A percentile compares a stretch with the other conserved stretches of the same genome.
phyloP scores from a whole-genome alignment of 2,888 invertebrate genomes.

The Drosophila hamatofila region DNA sequence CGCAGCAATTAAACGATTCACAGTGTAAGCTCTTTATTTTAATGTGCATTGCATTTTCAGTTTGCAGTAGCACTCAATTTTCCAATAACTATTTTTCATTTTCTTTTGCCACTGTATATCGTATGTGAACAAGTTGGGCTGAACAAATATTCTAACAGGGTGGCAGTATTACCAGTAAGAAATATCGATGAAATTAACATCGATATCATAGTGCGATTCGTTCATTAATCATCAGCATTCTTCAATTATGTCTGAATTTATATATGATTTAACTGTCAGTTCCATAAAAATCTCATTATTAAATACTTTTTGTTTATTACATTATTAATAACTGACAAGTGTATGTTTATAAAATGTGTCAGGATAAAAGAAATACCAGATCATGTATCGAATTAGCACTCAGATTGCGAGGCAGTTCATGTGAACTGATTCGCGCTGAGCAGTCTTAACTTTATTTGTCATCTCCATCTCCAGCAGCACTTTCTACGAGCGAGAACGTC shows the following conservation, averaged over 20 bases:
- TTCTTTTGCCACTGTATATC: constrained; percentile 37
- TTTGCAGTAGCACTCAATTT: constrained; percentile 44
- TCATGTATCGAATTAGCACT: constrained; percentile 4
- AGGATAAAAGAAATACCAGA: not conserved
- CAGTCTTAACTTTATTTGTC: constrained; percentile 24
- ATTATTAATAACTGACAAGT: too few relatives aligned
- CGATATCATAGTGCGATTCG: not conserved
- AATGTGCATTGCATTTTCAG: constrained; percentile 42
- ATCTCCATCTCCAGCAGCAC: constrained; percentile 49
- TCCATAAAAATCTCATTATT: not conserved
- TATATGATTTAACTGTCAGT: not conserved
- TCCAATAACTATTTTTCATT: constrained; percentile 68
- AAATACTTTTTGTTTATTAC: not conserved
- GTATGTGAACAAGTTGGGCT: constrained; percentile 27
- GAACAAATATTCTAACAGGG: constrained; percentile 13
- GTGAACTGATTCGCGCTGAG: constrained; percentile 6
- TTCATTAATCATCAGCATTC: not conserved
- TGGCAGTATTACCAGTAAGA: constrained; percentile 22
- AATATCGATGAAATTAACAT: constrained; percentile 15
- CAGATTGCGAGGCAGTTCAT: not conserved
- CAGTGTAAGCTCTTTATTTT: constrained; percentile 27
- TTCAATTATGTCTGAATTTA: not conserved
- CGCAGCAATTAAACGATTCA: constrained; percentile 33
- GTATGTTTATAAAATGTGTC: not conserved
- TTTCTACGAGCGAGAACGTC: constrained; percentile 55